Percentiles rank a stretch among this genome's conserved stretches.
Conservation (phyloP, 1,140 invertebrate species). For the Drosophila ambigua region DNA sequence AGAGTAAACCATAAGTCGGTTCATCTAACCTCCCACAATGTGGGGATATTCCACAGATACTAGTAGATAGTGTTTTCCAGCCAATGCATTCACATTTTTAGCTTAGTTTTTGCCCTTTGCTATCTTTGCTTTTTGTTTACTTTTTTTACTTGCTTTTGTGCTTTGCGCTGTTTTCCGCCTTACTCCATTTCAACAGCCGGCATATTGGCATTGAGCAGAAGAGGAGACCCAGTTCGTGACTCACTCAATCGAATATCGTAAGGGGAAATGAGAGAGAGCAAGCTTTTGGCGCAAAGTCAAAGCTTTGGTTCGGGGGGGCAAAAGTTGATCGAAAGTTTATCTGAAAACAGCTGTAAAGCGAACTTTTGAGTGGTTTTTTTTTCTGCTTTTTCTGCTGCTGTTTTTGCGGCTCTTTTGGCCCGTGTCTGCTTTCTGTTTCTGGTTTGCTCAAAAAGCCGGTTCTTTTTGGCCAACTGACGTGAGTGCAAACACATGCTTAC, state of each 20-base stretch:
- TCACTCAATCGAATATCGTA: conserved; percentile 32
- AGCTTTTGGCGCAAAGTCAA: conserved; percentile 57
- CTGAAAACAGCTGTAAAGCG: conserved; percentile 3
- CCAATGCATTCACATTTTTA: background rate
- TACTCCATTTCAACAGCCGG: conserved; percentile 36
- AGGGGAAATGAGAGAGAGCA: conserved; percentile 28
- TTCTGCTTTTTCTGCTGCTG: conserved; percentile 1
- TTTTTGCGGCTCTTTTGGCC: conserved; percentile 20
- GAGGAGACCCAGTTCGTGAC: conserved; percentile 19
- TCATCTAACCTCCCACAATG: no score
- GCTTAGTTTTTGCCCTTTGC: conserved; percentile 22
- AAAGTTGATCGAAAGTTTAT: conserved; percentile 48
- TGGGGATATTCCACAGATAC: no score
- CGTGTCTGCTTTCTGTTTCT: conserved; percentile 11
- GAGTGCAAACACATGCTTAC: conserved; percentile 19
- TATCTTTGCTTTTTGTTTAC: no score
- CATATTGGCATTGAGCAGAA: conserved; percentile 64
- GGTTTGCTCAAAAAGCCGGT: conserved; percentile 39
- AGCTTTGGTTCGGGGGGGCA: conserved; percentile 22
- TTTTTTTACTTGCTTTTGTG: conserved; percentile 3
- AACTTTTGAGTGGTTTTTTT: conserved; percentile 38
- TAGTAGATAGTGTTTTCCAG: no score
- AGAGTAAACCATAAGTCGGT: no score
- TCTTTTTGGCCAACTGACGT: conserved; percentile 37
- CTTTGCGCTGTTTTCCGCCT: conserved; percentile 6